Conservation (phyloP, 2,797 vertebrate genomes). For the Gobio occitaniae region DNA sequence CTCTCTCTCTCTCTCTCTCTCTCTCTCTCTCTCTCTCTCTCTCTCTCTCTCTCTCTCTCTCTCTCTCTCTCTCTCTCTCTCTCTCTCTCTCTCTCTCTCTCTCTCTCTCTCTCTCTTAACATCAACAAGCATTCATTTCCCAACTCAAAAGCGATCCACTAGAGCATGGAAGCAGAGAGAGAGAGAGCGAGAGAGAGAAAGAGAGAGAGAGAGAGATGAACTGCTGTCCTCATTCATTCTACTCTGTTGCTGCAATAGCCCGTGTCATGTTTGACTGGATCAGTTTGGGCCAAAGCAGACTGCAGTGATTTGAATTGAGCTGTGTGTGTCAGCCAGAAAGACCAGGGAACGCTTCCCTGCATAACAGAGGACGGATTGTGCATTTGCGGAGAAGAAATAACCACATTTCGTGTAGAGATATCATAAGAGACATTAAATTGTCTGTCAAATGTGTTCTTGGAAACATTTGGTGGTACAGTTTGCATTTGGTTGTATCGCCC, state of each 20-base stretch:
- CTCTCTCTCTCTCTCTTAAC: background rate
- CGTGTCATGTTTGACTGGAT: constrained; percentile 56
- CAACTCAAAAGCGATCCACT: constrained; percentile 41
- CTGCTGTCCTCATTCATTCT: constrained; percentile 50
- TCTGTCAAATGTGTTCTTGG: constrained; percentile 18
- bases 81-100: no score
- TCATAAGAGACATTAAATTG: constrained; percentile 7
- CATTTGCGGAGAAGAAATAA: constrained; percentile 9
- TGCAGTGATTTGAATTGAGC: constrained; percentile 47
- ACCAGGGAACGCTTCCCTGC: background rate
- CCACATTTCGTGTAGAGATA: constrained; percentile 11
- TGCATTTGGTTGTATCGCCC: background rate
- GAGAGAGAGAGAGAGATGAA: constrained; percentile 37
- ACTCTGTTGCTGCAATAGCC: constrained; percentile 47
- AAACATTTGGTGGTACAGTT: constrained; percentile 7
- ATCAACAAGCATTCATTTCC: constrained; percentile 49
- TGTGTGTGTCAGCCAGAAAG: constrained; percentile 33
- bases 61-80: background rate
- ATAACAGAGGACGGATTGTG: constrained; percentile 20
- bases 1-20: no score
- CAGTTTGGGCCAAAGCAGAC: constrained; percentile 50
- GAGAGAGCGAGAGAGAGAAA: constrained; percentile 25
- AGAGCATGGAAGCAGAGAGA: constrained; percentile 43
- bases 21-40: background rate
- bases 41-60: background rate